These are phyloP conservation scores for Ceryle rudis DNA, from an alignment of 2,797 vertebrate genomes.

Conservation along the genomic window DNA sequence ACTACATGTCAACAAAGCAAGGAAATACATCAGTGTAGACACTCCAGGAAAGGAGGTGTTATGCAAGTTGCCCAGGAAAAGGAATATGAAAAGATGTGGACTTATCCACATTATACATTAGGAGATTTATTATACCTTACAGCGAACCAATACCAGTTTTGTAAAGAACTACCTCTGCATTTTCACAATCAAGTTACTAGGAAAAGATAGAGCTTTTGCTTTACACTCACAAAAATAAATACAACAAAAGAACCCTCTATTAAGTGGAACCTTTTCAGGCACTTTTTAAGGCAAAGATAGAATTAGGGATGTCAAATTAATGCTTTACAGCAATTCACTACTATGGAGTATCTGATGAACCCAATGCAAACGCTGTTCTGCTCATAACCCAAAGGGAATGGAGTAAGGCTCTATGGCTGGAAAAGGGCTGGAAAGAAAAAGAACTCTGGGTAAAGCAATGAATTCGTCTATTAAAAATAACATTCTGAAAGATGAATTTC, in stretches of 20 bases:
- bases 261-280: background rate
- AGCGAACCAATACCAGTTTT: background rate
- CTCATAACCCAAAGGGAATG: background rate
- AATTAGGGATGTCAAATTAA: background rate
- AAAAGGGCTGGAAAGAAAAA: slow-evolving; percentile 17
- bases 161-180: background rate
- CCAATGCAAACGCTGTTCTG: background rate
- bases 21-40: background rate
- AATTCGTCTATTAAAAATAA: slow-evolving; percentile 58
- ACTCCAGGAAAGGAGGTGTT: background rate
- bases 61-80: background rate
- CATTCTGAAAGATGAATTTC: slow-evolving; percentile 37
- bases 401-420: background rate
- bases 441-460: slow-evolving; percentile 10
- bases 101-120: background rate
- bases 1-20: background rate
- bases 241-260: background rate
- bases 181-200: background rate
- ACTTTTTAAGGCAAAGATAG: background rate
- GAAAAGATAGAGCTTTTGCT: background rate
- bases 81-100: background rate
- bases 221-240: background rate
- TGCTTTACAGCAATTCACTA: background rate
- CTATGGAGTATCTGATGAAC: background rate
- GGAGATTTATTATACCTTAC: background rate